Evolutionary conservation across 2,113 vertebrate species (phyloP), one percentile per base, ranked within the genome.

Genomic region (Bubo bubo): DNA sequence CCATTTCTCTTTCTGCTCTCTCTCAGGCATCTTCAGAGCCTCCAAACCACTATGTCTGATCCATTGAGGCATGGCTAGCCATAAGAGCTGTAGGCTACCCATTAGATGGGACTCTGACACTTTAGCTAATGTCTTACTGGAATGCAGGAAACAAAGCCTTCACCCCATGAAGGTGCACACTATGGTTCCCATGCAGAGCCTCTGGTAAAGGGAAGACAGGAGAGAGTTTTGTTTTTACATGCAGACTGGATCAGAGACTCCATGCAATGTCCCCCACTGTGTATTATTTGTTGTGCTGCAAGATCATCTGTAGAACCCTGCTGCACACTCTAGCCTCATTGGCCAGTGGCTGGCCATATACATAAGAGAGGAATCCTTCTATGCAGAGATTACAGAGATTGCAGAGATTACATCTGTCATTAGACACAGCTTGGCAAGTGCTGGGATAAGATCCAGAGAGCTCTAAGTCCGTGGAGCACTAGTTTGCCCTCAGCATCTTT

Each of bases 361-460:
- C 6, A 2, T 10, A 20, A 58, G 37, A 86, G 14, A 63, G 13
- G 9, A 37, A 73, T 37, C n/a, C 32, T 47, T 67, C 63, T 89
- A 10, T 2, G 1, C 5, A 15, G 43, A 50, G 9, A 15, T 26
- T 41, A 47, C 1, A 22, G 71, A 41, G 0, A 45, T 45, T 45
- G 1, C 5, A 15, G 43, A 50, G 10, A 15, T 26, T 43, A 47
- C 1, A 22, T 6, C 11, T 47, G 28, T 67, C 39, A 26, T 72
- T 32, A 53, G 24, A 24, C 8, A 26, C 3, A 22, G 43, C n/a
- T 74, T 53, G 56, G 26, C 34, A 88, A 94, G 41, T 2, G 2
- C 34, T 74, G 56, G 14, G 28, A 15, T 8, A 13, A 79, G 20
- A 49, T 67, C 23, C 76, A 79, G 37, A 79, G 52, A 37, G 1